Percentiles rank a stretch among this genome's conserved stretches.
phyloP scores from a whole-genome alignment of 2,888 invertebrate species.

The Papilio protenor region DNA sequence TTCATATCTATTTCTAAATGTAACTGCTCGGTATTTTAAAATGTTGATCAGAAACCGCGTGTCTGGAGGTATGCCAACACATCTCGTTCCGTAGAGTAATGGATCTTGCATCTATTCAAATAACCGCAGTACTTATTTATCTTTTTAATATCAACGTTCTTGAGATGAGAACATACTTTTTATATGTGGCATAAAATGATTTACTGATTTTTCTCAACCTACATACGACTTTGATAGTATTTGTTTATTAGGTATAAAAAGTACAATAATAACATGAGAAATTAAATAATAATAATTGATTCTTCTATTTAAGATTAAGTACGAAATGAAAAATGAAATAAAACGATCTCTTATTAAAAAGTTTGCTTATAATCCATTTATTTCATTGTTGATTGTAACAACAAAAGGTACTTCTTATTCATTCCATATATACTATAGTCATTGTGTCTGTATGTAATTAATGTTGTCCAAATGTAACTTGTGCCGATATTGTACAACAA shows the following conservation, averaged over 20 bases:
- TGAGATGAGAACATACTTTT: background rate
- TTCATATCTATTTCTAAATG: background rate
- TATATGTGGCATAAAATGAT: background rate
- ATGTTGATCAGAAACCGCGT: background rate
- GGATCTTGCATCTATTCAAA: conserved; percentile 6
- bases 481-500: conserved; percentile 14
- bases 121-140: conserved; percentile 1
- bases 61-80: conserved; percentile 5
- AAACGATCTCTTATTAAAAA: background rate
- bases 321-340: background rate
- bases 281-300: too few species aligned
- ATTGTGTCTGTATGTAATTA: conserved; percentile 5
- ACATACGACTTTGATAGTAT: too few species aligned
- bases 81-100: background rate
- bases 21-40: conserved; percentile 9
- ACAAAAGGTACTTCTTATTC: background rate
- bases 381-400: background rate
- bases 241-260: too few species aligned
- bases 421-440: background rate
- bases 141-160: background rate
- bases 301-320: too few species aligned
- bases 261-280: too few species aligned
- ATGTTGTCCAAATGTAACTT: conserved; percentile 20
- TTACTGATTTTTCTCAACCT: background rate
- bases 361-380: background rate